Base-by-base conservation (phyloP, 2,888 invertebrate genomes). In the Lordiphosa andalusiaca region DNA sequence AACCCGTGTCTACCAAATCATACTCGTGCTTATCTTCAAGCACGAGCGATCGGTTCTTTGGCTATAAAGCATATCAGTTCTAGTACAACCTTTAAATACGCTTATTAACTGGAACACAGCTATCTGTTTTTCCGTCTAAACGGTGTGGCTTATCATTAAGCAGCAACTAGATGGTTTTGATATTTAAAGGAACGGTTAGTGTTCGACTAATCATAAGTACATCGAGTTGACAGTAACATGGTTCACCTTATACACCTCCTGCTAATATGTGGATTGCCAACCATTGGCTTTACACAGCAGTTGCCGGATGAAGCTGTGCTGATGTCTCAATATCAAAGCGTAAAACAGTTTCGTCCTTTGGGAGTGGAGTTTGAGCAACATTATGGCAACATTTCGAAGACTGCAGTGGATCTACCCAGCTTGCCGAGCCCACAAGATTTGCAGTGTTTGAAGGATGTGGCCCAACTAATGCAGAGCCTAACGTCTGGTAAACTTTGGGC, bases 361-460 rank as follows among this genome's bases (percentile, higher is more conserved):
- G 48, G 53, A 0, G 13, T 30, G 12, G 60, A 65, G 36, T 67
- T 23, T 23, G 6, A 5, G 6, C 23, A 23, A 23, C 23, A 23
- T 23, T 66, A 37, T 50, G 36, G 4, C 37, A 48, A 5, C 40
- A 49, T 57, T 2, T 56, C 60, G 0, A 12, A 33, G 0, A 16
- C 30, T 4, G 71, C 73, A 33, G 6, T 60, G 4, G 36, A 52
- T 0, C 23, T 39, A 1, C 47, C 64, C 0, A 38, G 51, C 6
- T 1, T 42, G 16, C 53, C 63, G 3, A 53, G 5, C 1, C 16
- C 56, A 6, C 54, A 67, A 55, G 74, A 69, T 53, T 38, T 67
- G 3, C 49, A 33, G 9, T 82, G 74, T 10, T 7, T 65, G 5
- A 48, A 56, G 0, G 82, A 78, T 7, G 4, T 82, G 25, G 25